Evolutionary conservation across 2,113 vertebrate genomes (phyloP).

Genomic region (Notothenia coriiceps): DNA sequence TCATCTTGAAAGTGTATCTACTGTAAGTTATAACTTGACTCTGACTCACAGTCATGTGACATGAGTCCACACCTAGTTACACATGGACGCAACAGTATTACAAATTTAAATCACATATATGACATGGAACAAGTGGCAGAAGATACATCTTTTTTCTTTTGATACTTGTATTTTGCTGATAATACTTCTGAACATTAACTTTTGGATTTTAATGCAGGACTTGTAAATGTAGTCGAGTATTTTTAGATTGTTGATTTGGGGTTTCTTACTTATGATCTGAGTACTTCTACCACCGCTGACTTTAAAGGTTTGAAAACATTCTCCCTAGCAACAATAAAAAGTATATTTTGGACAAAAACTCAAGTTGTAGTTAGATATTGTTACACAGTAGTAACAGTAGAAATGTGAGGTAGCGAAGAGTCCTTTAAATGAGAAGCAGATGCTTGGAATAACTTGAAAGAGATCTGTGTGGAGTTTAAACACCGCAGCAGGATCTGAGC

Average conservation of each 20-base stretch:
- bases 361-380: neutral
- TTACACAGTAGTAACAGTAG: neutral
- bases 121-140: neutral
- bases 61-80: neutral
- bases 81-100: neutral
- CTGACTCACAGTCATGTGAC: no score
- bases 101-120: neutral
- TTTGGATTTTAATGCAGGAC: neutral
- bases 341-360: neutral
- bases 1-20: no score
- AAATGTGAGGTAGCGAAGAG: neutral
- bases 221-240: neutral
- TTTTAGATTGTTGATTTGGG: no score
- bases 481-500: constrained; percentile 21
- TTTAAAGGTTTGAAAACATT: no score
- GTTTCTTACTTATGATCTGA: no score
- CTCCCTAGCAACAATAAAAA: no score
- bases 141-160: neutral
- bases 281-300: no score
- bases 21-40: no score
- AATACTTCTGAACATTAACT: neutral
- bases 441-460: neutral
- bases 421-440: neutral
- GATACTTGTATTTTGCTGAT: neutral
- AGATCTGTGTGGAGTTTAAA: constrained; percentile 44